Conservation (phyloP, 1,140 invertebrate genomes). For the Lucilia sericata region DNA sequence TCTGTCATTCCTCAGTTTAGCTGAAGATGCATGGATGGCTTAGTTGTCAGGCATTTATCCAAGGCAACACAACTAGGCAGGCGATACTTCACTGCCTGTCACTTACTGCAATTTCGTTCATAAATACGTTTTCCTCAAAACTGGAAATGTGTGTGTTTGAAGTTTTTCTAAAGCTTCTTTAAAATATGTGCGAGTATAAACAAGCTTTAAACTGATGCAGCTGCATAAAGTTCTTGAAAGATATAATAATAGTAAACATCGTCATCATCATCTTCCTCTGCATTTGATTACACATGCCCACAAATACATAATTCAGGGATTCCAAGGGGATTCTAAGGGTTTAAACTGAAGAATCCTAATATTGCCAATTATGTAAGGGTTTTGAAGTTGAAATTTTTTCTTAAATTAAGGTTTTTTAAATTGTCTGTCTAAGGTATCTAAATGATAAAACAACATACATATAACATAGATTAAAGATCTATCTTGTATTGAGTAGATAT, state of each 20-base stretch:
- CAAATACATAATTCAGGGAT: too few species aligned
- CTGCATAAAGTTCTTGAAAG: constrained; percentile 2
- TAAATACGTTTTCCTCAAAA: constrained; percentile 13
- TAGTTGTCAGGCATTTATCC: constrained; percentile 24
- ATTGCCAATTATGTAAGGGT: too few species aligned
- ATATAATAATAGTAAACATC: not conserved
- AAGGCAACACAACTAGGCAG: constrained; percentile 22
- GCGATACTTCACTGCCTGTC: constrained; percentile 15
- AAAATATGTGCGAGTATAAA: not conserved
- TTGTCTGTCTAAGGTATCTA: too few species aligned
- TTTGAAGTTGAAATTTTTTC: too few species aligned
- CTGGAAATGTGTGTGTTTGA: not conserved
- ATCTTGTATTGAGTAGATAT: too few species aligned
- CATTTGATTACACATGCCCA: not conserved
- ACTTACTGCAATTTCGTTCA: constrained; percentile 26
- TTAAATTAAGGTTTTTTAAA: too few species aligned
- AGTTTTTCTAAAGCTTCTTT: not conserved
- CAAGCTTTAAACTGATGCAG: not conserved
- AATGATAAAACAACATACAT: too few species aligned
- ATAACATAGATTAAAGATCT: too few species aligned
- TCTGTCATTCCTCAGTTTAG: not conserved
- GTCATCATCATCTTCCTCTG: not conserved
- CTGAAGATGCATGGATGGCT: constrained; percentile 9
- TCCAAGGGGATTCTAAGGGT: too few species aligned
- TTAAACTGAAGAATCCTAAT: too few species aligned